Evolutionary conservation across 2,888 invertebrate genomes (phyloP).

Genomic region (Zonitis immaculata): DNA sequence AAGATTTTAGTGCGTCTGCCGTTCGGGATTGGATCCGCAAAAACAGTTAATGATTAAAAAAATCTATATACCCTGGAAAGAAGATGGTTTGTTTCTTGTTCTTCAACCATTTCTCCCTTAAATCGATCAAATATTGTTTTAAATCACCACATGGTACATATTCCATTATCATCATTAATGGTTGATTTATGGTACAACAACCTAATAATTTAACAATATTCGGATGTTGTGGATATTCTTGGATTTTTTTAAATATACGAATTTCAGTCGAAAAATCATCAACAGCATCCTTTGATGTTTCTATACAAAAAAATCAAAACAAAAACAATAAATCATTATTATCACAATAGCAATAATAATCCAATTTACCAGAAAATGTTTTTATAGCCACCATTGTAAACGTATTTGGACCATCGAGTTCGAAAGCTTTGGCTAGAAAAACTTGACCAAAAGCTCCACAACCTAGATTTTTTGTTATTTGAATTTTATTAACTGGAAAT

Average conservation of each 20-base stretch:
- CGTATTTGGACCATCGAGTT: conserved; percentile 50
- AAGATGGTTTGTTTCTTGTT: conserved; percentile 20
- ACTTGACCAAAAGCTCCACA: conserved; percentile 75
- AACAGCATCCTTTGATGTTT: conserved; percentile 52
- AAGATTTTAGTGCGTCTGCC: no score
- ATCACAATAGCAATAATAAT: no score
- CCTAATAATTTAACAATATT: conserved; percentile 72
- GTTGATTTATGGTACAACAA: conserved; percentile 66
- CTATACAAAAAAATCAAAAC: no score
- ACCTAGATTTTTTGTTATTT: conserved; percentile 53
- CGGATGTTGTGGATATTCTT: conserved; percentile 59
- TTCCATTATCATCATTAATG: conserved; percentile 72
- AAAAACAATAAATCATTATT: no score
- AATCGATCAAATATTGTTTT: conserved; percentile 56
- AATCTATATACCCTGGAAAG: conserved; percentile 37
- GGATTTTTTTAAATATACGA: conserved; percentile 70
- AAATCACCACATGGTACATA: conserved; percentile 75
- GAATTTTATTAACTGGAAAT: conserved; percentile 36
- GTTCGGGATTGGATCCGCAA: no score
- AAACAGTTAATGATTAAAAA: no score
- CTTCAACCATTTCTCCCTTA: conserved; percentile 43
- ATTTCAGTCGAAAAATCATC: conserved; percentile 75
- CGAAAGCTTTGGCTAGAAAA: conserved; percentile 60
- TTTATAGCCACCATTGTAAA: conserved; percentile 66
- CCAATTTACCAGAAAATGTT: conserved; percentile 54